These are phyloP conservation scores for Meliscaeva auricollis DNA, from an alignment of 2,888 invertebrate genomes.

Conservation along the genomic window DNA sequence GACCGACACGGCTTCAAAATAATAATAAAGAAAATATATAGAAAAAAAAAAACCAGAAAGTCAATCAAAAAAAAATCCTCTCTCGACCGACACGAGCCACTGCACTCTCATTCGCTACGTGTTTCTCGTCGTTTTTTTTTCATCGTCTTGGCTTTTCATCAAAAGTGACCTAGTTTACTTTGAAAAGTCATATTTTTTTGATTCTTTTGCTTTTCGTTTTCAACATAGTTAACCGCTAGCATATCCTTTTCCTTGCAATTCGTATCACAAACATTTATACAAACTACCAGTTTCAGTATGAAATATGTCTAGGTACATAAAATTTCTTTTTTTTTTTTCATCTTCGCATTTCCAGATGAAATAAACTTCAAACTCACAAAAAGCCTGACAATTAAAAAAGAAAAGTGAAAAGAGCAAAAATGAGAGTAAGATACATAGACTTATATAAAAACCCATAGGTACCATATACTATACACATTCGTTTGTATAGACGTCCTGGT, in stretches of 20 bases:
- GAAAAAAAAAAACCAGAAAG: not conserved
- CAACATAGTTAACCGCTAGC: conserved; percentile 32
- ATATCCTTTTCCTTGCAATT: conserved; percentile 42
- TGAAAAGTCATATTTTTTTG: conserved; percentile 27
- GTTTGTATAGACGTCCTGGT: not conserved
- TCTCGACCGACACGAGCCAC: not conserved
- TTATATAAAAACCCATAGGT: not conserved
- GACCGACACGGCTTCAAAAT: too few relatives aligned
- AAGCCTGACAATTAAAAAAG: conserved; percentile 69
- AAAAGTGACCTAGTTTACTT: conserved; percentile 66
- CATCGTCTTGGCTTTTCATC: conserved; percentile 67
- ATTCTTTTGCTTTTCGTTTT: not conserved
- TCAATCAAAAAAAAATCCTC: conserved; percentile 5
- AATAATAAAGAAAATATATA: conserved; percentile 32
- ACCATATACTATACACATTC: not conserved
- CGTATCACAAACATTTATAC: too few relatives aligned
- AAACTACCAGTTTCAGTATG: not conserved
- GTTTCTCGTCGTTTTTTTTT: conserved; percentile 18
- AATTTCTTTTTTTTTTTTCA: conserved; percentile 49
- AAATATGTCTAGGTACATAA: not conserved
- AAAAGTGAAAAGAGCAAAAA: conserved; percentile 29
- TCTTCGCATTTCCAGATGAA: conserved; percentile 57
- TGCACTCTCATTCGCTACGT: too few relatives aligned
- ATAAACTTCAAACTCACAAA: conserved; percentile 60
- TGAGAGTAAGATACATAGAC: not conserved